These are phyloP conservation scores for Limulus polyphemus DNA, from an alignment of 2,888 invertebrate genomes.

Conservation along the genomic window DNA sequence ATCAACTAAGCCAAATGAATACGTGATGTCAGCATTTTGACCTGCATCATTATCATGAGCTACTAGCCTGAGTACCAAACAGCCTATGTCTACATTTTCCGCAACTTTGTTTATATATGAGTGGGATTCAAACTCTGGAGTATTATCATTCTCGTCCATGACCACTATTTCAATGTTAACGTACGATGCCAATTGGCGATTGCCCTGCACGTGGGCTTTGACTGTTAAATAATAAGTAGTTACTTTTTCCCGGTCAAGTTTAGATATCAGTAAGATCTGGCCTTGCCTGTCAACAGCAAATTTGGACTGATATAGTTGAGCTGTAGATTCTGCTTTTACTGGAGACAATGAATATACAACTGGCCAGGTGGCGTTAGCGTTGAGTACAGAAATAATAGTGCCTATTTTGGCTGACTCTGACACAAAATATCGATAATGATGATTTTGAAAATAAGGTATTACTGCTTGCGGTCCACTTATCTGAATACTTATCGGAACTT, in stretches of 20 bases:
- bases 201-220: slow-evolving; percentile 55
- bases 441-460: slow-evolving; percentile 60
- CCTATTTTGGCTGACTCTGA: slow-evolving; percentile 60
- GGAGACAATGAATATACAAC: slow-evolving; percentile 50
- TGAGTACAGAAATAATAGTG: slow-evolving; percentile 54
- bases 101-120: slow-evolving; percentile 68
- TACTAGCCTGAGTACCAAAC: slow-evolving; percentile 57
- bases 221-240: slow-evolving; percentile 58
- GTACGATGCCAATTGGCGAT: slow-evolving; percentile 38
- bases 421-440: slow-evolving; percentile 62
- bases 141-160: slow-evolving; percentile 79
- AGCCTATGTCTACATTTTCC: slow-evolving; percentile 68
- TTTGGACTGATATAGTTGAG: slow-evolving; percentile 32
- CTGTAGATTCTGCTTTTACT: slow-evolving; percentile 34
- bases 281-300: slow-evolving; percentile 57
- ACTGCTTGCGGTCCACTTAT: slow-evolving; percentile 61
- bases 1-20: slow-evolving; percentile 40
- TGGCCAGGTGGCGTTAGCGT: slow-evolving; percentile 49
- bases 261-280: slow-evolving; percentile 58
- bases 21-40: slow-evolving; percentile 70
- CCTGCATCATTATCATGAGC: slow-evolving; percentile 62
- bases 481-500: slow-evolving; percentile 66
- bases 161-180: slow-evolving; percentile 64
- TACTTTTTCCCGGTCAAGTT: slow-evolving; percentile 59
- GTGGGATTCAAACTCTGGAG: slow-evolving; percentile 59